Base-by-base conservation (phyloP, 1,140 invertebrate genomes). In the Antheraea pernyi region DNA sequence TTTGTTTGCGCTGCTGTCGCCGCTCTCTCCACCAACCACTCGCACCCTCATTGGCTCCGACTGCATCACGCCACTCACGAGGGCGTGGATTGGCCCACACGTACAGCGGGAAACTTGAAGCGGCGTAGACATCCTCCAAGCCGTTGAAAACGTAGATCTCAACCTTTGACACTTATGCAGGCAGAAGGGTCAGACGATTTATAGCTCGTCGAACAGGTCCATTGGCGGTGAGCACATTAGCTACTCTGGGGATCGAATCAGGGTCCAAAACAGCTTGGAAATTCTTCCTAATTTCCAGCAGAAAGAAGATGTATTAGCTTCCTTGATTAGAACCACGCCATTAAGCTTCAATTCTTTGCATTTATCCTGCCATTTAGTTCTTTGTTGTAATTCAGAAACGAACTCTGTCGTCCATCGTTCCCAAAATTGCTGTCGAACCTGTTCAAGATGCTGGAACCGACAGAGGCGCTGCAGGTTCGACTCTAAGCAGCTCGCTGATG, bases 361-460 rank as follows among this genome's bases (percentile, higher is more conserved):
- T 7, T 63, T 63, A 0, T n/a, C n/a, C 7, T 39, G 9, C 62
- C 63, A 65, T 39, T 65, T 65, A 4, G 63, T 18, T 19, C 63
- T 42, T 39, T 65, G 63, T 18, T 65, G 39, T 7, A 65, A 18
- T 39, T 65, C 63, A 5, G 5, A 42, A 19, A 65, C 13, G 39
- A 48, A 65, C 18, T 65, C 63, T 18, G 16, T 9, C 1, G 37
- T 19, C 63, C 63, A 65, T 42, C 63, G 16, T 16, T 19, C 4
- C 63, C 63, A 65, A 13, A 65, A 65, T n/a, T 65, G 63, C 19
- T 65, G 75, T 10, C 67, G 65, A 11, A 77, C 19, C 59, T 74
- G 39, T 59, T 79, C 66, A 3, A 78, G 19, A 6, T 62, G 37
- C 11, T 39, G 64, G 37, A 73, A 78, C 4, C 76, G 67, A 16